Conservation (phyloP, 2,797 vertebrate species). For the Arctocebus calabarensis region DNA sequence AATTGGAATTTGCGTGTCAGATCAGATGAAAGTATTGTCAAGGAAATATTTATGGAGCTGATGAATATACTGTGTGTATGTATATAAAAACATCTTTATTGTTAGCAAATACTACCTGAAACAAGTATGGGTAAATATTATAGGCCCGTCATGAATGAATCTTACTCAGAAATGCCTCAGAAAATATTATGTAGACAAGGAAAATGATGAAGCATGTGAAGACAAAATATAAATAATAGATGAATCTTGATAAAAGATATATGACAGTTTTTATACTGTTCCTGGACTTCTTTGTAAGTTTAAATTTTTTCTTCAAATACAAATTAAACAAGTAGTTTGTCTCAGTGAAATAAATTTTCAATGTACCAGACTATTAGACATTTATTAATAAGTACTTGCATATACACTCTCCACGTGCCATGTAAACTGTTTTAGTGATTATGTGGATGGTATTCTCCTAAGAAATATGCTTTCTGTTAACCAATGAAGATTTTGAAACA, state of each 20-base stretch:
- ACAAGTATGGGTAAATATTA: neutral
- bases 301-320: neutral
- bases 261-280: neutral
- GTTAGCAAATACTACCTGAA: neutral
- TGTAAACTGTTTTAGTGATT: neutral
- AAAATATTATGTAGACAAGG: neutral
- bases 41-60: neutral
- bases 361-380: neutral
- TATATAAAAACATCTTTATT: neutral
- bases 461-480: conserved; percentile 21
- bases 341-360: neutral
- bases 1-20: neutral
- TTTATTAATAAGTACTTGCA: neutral
- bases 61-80: neutral
- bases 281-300: neutral
- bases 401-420: neutral
- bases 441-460: neutral
- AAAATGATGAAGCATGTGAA: neutral
- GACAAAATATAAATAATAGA: neutral
- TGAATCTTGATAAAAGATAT: neutral
- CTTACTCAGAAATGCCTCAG: neutral
- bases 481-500: neutral
- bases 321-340: neutral
- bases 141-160: neutral
- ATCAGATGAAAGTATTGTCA: conserved; percentile 39